Conservation (phyloP, 2,113 vertebrate species). For the Lates calcarifer region DNA sequence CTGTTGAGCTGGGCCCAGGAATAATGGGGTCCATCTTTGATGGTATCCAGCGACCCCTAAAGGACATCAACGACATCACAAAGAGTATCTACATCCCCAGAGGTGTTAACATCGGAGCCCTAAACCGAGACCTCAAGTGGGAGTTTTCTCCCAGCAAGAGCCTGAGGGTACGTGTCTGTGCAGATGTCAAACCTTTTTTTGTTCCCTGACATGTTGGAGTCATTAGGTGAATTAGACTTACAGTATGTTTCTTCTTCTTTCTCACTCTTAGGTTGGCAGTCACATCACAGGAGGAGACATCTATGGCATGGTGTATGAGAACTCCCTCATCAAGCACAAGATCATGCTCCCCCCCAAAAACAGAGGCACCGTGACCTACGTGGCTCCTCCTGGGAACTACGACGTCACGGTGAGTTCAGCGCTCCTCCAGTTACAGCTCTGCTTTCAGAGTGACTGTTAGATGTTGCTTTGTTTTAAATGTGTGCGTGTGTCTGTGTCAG, state of each 20-base stretch:
- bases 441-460: not conserved
- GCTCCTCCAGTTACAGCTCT: not conserved
- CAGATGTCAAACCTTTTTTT: not conserved
- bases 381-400: conserved; percentile 94
- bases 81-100: conserved; percentile 98
- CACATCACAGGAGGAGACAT: conserved; percentile 98
- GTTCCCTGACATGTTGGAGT: not conserved
- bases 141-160: conserved; percentile 93
- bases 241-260: not conserved
- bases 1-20: conserved; percentile 96
- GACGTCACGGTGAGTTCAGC: conserved; percentile 90
- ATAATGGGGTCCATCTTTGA: conserved; percentile 99
- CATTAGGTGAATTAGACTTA: not conserved
- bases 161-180: conserved; percentile 86
- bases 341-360: conserved; percentile 96
- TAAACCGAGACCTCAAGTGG: conserved; percentile 95
- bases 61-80: conserved; percentile 93
- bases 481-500: conserved; percentile 74
- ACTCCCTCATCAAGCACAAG: conserved; percentile 98
- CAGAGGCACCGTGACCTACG: conserved; percentile 95
- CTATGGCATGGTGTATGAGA: conserved; percentile 92
- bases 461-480: conserved; percentile 2
- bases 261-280: conserved; percentile 90
- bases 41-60: conserved; percentile 96
- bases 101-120: conserved; percentile 95